Conservation (phyloP, 2,797 vertebrate genomes). For the Mus minutoides region DNA sequence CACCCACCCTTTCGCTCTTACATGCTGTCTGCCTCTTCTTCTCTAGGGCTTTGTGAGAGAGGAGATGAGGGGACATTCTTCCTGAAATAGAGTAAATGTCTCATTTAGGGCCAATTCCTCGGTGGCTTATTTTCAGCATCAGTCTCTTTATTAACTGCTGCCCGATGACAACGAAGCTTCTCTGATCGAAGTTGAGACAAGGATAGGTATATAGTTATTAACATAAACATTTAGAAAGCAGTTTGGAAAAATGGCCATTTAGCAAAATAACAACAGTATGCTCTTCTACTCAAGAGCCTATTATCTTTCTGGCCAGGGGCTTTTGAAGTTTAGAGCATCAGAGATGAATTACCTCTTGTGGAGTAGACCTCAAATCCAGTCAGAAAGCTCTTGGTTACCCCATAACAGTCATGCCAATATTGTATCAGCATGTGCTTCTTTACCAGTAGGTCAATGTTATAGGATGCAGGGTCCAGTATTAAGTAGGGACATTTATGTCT, state of each 20-base stretch:
- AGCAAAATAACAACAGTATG: not conserved
- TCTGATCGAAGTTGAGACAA: not conserved
- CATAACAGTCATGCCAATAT: not conserved
- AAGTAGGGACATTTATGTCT: not conserved
- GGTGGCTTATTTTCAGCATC: not conserved
- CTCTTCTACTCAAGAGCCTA: not conserved
- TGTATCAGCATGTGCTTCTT: not conserved
- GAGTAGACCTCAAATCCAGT: not conserved
- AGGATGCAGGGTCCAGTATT: not conserved
- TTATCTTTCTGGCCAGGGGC: not conserved
- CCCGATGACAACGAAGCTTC: not conserved
- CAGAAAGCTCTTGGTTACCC: not conserved
- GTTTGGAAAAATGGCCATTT: not conserved
- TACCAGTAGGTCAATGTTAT: not conserved
- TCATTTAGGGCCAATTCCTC: not conserved
- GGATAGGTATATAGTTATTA: not conserved
- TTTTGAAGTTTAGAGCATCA: not conserved
- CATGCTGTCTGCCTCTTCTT: not conserved
- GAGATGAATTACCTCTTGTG: not conserved
- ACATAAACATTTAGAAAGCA: not conserved
- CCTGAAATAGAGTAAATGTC: not conserved
- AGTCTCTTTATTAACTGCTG: not conserved
- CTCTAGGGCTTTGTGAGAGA: not conserved
- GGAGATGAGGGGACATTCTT: not conserved
- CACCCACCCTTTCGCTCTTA: not conserved